Percentiles rank a stretch among this genome's conserved stretches.
Conservation (phyloP, 2,888 invertebrate genomes). For the Osmoderma eremita region DNA sequence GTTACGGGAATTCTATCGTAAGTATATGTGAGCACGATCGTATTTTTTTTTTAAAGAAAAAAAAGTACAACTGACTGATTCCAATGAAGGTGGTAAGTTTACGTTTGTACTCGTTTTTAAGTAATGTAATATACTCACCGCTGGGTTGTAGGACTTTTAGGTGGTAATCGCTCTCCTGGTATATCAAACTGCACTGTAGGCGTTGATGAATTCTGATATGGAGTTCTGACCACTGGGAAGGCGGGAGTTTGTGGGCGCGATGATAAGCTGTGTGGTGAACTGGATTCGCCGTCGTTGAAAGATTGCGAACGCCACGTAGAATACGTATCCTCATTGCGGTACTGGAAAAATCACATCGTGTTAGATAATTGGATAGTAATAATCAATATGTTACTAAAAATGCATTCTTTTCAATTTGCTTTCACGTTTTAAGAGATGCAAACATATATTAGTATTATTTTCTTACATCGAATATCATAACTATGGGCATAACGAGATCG, state of each 20-base stretch:
- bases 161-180: slow-evolving; percentile 74
- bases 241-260: slow-evolving; percentile 89
- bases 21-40: neutral
- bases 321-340: slow-evolving; percentile 67
- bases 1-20: neutral
- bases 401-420: too few relatives aligned
- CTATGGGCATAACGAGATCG: too few relatives aligned
- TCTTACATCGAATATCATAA: too few relatives aligned
- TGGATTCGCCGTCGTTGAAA: slow-evolving; percentile 66
- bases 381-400: neutral
- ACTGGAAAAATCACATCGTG: slow-evolving; percentile 56
- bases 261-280: slow-evolving; percentile 67
- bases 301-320: slow-evolving; percentile 71
- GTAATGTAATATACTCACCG: slow-evolving; percentile 64
- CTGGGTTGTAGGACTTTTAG: slow-evolving; percentile 82
- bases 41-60: slow-evolving; percentile 18
- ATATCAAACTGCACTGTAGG: slow-evolving; percentile 68
- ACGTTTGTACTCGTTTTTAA: neutral
- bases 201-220: slow-evolving; percentile 80
- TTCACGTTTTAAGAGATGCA: too few relatives aligned
- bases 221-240: slow-evolving; percentile 92
- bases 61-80: slow-evolving; percentile 14
- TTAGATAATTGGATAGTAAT: neutral
- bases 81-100: neutral
- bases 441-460: too few relatives aligned